Evolutionary conservation across 2,797 vertebrate genomes (phyloP).

Genomic region (Enteromius mattozi): DNA sequence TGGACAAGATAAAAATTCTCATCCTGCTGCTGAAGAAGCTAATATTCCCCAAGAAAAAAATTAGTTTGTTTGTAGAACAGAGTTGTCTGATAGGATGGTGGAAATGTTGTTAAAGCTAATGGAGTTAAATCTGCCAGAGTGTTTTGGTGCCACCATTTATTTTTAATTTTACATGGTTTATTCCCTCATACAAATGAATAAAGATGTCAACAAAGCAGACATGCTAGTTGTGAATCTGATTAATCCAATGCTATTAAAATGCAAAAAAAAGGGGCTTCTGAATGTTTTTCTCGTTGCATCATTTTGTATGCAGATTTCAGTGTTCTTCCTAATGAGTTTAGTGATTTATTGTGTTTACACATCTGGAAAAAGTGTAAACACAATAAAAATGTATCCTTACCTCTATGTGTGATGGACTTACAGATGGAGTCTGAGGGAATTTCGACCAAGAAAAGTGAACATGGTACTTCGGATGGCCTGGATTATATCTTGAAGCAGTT

Average conservation of each 20-base stretch:
- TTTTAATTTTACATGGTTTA: neutral
- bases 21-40: slow-evolving; percentile 13
- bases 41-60: slow-evolving; percentile 5
- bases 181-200: neutral
- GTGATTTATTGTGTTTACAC: slow-evolving; percentile 8
- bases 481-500: slow-evolving; percentile 69
- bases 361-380: neutral
- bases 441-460: neutral
- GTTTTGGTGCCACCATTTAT: neutral
- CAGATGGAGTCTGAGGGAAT: slow-evolving; percentile 73
- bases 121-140: neutral
- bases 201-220: slow-evolving; percentile 7
- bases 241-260: neutral
- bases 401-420: slow-evolving; percentile 37
- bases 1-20: neutral
- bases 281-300: neutral
- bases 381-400: neutral
- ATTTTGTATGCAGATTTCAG: neutral
- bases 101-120: neutral
- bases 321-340: neutral
- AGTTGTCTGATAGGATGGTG: neutral
- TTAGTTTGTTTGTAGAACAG: neutral
- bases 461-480: slow-evolving; percentile 56
- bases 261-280: neutral
- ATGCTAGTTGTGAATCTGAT: slow-evolving; percentile 11